These are phyloP conservation scores for Anas platyrhynchos DNA, from an alignment of 2,113 vertebrate species.

Conservation along the genomic window DNA sequence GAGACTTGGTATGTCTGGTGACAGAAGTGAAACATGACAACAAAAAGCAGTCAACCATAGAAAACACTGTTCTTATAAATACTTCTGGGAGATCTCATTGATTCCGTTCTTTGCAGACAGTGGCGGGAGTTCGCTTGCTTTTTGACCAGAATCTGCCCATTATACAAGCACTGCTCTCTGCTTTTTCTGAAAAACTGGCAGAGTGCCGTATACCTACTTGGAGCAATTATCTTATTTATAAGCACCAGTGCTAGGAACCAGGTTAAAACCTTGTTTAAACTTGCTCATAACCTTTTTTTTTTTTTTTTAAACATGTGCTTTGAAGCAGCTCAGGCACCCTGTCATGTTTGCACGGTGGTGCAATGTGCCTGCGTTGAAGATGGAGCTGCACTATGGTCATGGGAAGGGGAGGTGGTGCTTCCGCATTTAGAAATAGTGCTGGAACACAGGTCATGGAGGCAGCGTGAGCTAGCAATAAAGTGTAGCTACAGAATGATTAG, in stretches of 20 bases:
- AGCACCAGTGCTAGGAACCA: background rate
- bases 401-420: background rate
- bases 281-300: background rate
- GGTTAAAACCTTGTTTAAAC: background rate
- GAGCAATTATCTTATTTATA: background rate
- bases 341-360: background rate
- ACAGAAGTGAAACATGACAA: conserved; percentile 15
- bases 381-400: background rate
- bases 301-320: background rate
- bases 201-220: background rate
- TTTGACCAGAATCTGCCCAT: background rate
- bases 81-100: background rate
- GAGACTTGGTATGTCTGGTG: background rate
- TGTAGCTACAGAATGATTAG: background rate
- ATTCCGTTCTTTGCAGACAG: background rate
- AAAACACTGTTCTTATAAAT: background rate
- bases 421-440: background rate
- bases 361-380: background rate
- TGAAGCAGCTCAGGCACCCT: background rate
- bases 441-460: background rate
- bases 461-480: background rate
- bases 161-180: background rate
- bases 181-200: background rate
- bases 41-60: conserved; percentile 4
- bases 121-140: background rate